Conservation (phyloP, 2,888 invertebrate species). For the Drosophila meridionalis region DNA sequence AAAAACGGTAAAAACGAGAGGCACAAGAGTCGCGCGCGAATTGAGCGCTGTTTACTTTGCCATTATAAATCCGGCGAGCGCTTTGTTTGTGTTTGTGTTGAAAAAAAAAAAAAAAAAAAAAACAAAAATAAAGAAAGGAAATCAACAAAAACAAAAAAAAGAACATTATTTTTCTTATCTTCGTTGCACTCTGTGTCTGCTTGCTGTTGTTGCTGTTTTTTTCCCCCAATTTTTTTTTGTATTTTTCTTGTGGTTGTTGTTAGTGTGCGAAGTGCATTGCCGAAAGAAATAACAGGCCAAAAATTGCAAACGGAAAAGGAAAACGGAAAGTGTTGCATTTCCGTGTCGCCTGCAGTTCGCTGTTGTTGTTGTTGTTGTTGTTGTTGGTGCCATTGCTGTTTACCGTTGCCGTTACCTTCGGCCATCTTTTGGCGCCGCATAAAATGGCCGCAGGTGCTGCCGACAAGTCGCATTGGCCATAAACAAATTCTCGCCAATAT, state of each 20-base stretch:
- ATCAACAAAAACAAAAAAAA: background rate
- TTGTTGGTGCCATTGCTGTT: conserved; percentile 4
- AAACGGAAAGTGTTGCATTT: conserved; percentile 77
- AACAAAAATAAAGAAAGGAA: background rate
- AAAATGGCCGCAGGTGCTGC: conserved; percentile 68
- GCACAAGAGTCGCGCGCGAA: conserved; percentile 65
- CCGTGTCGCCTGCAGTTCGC: conserved; percentile 47
- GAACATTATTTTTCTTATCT: conserved; percentile 5
- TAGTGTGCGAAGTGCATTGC: conserved; percentile 57
- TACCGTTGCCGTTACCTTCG: conserved; percentile 19
- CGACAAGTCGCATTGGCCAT: conserved; percentile 51
- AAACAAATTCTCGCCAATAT: conserved; percentile 59
- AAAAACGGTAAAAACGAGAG: conserved; percentile 31
- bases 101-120: background rate
- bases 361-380: conserved; percentile 14
- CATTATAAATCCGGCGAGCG: conserved; percentile 69
- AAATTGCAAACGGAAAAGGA: conserved; percentile 61
- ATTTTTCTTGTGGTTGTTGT: conserved; percentile 39
- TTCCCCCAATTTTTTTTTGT: conserved; percentile 26
- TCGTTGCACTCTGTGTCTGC: conserved; percentile 13
- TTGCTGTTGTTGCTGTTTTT: conserved; percentile 12
- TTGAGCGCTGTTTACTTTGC: conserved; percentile 70
- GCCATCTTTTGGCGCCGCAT: conserved; percentile 40
- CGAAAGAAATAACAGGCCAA: conserved; percentile 39
- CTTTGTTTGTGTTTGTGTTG: conserved; percentile 67